phyloP scores from a whole-genome alignment of 1,140 invertebrate genomes.

The Anastatus disparis region DNA sequence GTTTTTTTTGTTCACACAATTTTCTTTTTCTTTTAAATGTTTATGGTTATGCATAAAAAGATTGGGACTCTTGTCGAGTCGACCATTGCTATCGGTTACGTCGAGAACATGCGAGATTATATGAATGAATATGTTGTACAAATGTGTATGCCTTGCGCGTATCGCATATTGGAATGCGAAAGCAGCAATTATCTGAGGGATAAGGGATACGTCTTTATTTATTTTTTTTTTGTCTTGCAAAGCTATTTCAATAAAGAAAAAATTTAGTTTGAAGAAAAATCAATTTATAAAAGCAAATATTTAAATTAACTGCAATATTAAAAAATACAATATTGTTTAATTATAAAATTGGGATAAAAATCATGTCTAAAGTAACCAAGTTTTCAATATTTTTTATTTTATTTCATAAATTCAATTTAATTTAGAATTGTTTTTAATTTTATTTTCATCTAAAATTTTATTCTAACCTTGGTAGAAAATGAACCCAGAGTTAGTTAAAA shows the following conservation, averaged over 20 bases:
- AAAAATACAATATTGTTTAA: too few species aligned
- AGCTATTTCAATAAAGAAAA: neutral
- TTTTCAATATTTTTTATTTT: too few species aligned
- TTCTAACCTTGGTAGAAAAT: too few species aligned
- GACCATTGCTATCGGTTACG: slow-evolving; percentile 38
- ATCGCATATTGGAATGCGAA: slow-evolving; percentile 28
- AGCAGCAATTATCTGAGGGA: slow-evolving; percentile 16
- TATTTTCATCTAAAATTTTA: too few species aligned
- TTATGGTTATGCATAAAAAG: slow-evolving; percentile 37
- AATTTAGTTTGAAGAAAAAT: neutral
- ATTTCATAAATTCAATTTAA: too few species aligned
- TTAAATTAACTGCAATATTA: neutral
- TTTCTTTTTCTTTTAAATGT: slow-evolving; percentile 37
- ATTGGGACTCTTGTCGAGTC: slow-evolving; percentile 37
- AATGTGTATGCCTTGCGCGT: slow-evolving; percentile 32
- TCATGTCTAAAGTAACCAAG: too few species aligned
- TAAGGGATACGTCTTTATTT: slow-evolving; percentile 18
- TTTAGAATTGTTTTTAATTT: too few species aligned
- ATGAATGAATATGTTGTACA: slow-evolving; percentile 33
- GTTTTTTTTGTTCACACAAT: slow-evolving; percentile 36
- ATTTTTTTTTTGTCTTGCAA: neutral
- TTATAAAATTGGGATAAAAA: too few species aligned
- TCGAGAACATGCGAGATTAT: slow-evolving; percentile 38
- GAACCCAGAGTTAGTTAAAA: too few species aligned
- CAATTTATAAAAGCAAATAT: neutral